phyloP scores from a whole-genome alignment of 2,888 invertebrate species.

The Ormyrus pomaceus region DNA sequence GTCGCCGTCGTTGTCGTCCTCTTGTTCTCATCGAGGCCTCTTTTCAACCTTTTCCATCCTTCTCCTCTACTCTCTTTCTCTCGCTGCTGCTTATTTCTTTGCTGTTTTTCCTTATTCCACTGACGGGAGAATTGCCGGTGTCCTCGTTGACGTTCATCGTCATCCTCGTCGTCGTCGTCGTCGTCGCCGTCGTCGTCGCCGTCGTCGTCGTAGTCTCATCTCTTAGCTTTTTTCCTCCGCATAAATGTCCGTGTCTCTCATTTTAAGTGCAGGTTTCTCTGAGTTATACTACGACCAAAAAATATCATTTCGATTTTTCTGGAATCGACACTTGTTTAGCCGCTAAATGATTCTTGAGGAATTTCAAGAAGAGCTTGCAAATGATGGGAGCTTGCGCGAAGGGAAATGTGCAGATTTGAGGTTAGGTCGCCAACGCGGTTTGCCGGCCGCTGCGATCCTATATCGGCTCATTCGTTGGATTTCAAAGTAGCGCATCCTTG shows the following conservation, averaged over 20 bases:
- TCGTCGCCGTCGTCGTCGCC: no score
- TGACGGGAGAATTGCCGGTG: slow-evolving; percentile 5
- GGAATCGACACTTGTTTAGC: no score
- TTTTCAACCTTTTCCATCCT: slow-evolving; percentile 40
- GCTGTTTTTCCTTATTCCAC: slow-evolving; percentile 15
- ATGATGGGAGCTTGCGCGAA: no score
- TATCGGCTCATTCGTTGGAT: neutral
- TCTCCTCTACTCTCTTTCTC: neutral
- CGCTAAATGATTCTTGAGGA: no score
- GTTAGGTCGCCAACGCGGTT: slow-evolving; percentile 2
- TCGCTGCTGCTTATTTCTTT: neutral
- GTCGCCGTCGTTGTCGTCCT: slow-evolving; percentile 23
- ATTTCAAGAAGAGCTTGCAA: no score
- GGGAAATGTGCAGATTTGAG: slow-evolving; percentile 2
- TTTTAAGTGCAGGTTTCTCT: no score
- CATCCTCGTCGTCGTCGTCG: neutral
- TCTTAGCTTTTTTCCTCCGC: no score
- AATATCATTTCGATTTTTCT: no score
- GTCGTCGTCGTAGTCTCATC: no score
- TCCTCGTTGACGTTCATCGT: slow-evolving; percentile 11
- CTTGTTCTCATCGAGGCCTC: slow-evolving; percentile 43
- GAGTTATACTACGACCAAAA: no score
- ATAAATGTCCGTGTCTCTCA: no score
- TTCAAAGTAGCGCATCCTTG: neutral
- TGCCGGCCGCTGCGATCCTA: neutral